phyloP scores from a whole-genome alignment of 2,888 invertebrate species.

The Lithophane ornitopus region DNA sequence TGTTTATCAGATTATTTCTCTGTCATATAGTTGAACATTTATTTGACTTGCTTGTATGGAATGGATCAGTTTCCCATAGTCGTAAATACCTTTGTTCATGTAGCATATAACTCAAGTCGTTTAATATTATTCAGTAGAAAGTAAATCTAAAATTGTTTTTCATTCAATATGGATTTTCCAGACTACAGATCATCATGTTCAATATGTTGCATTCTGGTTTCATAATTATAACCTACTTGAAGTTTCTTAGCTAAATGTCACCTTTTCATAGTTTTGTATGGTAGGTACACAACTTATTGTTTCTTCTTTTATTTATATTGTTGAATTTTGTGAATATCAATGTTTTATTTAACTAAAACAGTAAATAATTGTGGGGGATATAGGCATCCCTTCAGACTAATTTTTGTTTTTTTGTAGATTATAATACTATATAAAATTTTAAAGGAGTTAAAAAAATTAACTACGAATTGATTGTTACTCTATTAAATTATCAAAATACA shows the following conservation, averaged over 20 bases:
- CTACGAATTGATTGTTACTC: neutral
- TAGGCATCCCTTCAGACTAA: neutral
- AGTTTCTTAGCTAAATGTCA: neutral
- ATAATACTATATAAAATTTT: no score
- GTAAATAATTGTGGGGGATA: neutral
- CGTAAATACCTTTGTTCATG: neutral
- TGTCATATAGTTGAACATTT: slow-evolving; percentile 33
- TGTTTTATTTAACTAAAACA: neutral
- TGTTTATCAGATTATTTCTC: slow-evolving; percentile 24
- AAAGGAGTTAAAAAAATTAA: neutral
- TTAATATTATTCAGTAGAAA: neutral
- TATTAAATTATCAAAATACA: neutral
- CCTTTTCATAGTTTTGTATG: neutral
- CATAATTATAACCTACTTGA: slow-evolving; percentile 18
- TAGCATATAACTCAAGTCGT: neutral
- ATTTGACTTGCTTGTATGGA: slow-evolving; percentile 31
- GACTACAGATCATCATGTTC: slow-evolving; percentile 30
- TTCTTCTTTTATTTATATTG: neutral
- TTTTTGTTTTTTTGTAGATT: neutral
- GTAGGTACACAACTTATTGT: neutral
- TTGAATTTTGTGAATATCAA: neutral
- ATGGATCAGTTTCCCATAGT: slow-evolving; percentile 15
- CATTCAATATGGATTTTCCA: slow-evolving; percentile 1
- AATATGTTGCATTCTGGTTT: slow-evolving; percentile 24
- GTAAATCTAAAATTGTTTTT: neutral